phyloP scores from a whole-genome alignment of 2,797 vertebrate genomes.

The Hozukius guyotensis region DNA sequence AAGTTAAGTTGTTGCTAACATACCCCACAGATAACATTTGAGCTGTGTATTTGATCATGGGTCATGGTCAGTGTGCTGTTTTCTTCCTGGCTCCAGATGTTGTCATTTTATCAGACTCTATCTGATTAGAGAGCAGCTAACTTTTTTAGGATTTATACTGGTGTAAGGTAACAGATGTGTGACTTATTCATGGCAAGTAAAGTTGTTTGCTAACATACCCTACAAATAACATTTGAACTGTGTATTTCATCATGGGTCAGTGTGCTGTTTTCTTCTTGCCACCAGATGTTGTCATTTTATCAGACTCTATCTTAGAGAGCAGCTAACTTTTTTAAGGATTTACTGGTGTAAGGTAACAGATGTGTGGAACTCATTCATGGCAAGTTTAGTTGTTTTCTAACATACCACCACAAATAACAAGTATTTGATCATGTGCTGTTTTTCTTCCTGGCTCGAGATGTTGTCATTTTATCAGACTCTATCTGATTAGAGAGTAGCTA shows the following conservation, averaged over 20 bases:
- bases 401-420: not conserved
- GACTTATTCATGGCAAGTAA: no score
- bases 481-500: not conserved
- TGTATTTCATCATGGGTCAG: not conserved
- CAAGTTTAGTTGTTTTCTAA: not conserved
- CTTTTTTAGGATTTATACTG: not conserved
- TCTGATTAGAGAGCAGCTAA: not conserved
- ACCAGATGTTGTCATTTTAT: not conserved
- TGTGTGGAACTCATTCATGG: not conserved
- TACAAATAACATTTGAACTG: not conserved
- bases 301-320: not conserved
- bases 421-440: not conserved
- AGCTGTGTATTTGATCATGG: not conserved
- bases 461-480: not conserved
- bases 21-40: not conserved
- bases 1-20: not conserved
- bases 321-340: slow-evolving; percentile 15
- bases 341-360: not conserved
- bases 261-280: not conserved
- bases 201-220: not conserved
- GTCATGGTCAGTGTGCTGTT: not conserved
- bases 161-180: no score
- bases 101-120: not conserved
- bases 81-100: not conserved
- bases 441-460: not conserved